Evolutionary conservation across 2,113 vertebrate genomes (phyloP).

Genomic region (Anarhynchus alexandrinus): DNA sequence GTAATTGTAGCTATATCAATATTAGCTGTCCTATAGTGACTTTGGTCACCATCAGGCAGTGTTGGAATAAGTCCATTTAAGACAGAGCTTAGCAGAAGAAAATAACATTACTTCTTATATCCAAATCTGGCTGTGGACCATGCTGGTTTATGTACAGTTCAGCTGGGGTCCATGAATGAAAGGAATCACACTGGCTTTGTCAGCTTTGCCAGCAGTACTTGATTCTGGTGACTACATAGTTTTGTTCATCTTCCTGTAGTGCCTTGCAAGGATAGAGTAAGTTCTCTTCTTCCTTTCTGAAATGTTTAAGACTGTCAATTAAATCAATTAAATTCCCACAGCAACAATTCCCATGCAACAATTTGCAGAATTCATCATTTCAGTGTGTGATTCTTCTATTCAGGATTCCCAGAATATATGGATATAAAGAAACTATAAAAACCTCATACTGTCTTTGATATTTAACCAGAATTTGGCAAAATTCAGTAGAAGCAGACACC

Average conservation of each 20-base stretch:
- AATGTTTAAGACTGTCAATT: neutral
- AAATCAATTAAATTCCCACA: neutral
- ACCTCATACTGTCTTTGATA: neutral
- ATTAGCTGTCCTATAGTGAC: neutral
- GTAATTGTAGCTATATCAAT: neutral
- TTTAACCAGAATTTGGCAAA: neutral
- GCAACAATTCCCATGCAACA: neutral
- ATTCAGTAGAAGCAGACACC: neutral
- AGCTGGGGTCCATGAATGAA: no score
- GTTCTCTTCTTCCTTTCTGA: neutral
- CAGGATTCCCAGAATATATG: neutral
- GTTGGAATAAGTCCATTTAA: neutral
- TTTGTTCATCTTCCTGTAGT: neutral
- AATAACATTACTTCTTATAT: neutral
- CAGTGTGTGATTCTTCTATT: neutral
- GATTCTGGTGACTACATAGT: neutral
- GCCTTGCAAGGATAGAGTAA: neutral
- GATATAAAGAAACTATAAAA: neutral
- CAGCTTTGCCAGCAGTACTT: neutral
- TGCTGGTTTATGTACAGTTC: no score
- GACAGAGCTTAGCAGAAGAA: neutral
- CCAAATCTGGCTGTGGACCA: neutral
- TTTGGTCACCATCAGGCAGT: neutral
- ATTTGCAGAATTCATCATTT: fast-evolving
- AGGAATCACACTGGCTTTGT: neutral